Conservation (phyloP, 2,888 invertebrate genomes). For the Syritta pipiens region DNA sequence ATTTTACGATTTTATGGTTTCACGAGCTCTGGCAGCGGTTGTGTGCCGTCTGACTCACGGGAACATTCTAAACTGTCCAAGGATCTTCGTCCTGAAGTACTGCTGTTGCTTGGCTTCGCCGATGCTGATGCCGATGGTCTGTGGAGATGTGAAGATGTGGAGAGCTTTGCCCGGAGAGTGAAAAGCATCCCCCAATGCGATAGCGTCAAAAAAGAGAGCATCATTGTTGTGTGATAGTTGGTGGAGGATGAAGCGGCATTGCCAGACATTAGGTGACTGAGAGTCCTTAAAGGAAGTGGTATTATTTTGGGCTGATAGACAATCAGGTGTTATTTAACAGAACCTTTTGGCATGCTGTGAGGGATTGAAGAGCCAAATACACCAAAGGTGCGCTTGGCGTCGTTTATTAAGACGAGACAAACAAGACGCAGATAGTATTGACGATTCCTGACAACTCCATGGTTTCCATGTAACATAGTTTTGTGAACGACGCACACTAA, state of each 20-base stretch:
- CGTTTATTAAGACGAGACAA: no score
- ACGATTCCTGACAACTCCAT: no score
- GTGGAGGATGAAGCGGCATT: slow-evolving; percentile 29
- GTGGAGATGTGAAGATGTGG: slow-evolving; percentile 16
- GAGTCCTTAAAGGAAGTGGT: background rate
- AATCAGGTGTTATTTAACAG: no score
- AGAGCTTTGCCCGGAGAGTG: slow-evolving; percentile 61
- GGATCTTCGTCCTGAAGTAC: slow-evolving; percentile 33
- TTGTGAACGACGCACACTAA: no score
- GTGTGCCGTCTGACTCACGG: slow-evolving; percentile 44
- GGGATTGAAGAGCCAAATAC: no score
- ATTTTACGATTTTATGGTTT: slow-evolving; percentile 12
- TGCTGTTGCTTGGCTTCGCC: slow-evolving; percentile 27
- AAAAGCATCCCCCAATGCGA: slow-evolving; percentile 51
- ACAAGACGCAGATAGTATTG: no score
- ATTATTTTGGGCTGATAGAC: background rate
- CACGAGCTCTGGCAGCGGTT: no score
- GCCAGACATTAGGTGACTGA: background rate
- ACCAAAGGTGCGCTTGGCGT: no score
- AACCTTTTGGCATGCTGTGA: no score
- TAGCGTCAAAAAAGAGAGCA: slow-evolving; percentile 51
- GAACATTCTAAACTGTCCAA: slow-evolving; percentile 53
- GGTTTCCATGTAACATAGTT: no score
- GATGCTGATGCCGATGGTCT: slow-evolving; percentile 28
- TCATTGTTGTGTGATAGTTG: slow-evolving; percentile 36